A percentile compares a stretch with the other conserved stretches of the same genome.
phyloP scores from a whole-genome alignment of 2,797 vertebrate species.

The Sternotherus odoratus region DNA sequence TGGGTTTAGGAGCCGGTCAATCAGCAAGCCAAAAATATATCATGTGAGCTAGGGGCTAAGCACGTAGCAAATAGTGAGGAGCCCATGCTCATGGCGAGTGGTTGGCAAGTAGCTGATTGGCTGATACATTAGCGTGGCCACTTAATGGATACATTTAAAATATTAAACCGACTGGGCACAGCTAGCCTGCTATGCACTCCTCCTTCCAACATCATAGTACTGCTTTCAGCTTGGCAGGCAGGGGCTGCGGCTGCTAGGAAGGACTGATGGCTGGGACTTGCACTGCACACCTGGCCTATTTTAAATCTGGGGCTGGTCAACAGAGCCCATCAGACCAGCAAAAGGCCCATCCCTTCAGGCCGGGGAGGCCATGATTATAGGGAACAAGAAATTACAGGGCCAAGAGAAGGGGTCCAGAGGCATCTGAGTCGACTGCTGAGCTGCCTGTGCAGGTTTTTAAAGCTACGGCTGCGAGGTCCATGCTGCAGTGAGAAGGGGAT shows the following conservation, averaged over 20 bases:
- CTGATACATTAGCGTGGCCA: not conserved
- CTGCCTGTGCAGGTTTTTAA: not conserved
- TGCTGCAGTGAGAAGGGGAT: accelerated
- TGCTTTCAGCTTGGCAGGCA: not conserved
- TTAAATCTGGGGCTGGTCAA: not conserved
- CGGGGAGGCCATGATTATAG: not conserved
- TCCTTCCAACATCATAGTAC: not conserved
- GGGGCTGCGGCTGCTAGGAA: not conserved
- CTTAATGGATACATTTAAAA: accelerated
- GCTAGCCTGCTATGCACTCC: not conserved
- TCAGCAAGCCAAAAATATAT: not conserved
- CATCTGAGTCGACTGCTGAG: not conserved
- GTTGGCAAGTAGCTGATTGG: not conserved
- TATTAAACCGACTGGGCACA: not conserved
- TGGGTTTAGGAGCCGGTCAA: not conserved
- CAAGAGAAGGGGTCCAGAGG: not conserved
- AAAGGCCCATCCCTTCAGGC: not conserved
- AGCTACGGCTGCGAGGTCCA: not conserved
- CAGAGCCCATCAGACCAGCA: not conserved
- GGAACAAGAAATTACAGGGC: not conserved
- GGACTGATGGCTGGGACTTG: not conserved
- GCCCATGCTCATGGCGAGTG: accelerated
- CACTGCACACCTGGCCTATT: not conserved
- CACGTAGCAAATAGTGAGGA: not conserved
- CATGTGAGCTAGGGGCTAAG: not conserved